These are phyloP conservation scores for Nineta flava DNA, from an alignment of 2,888 invertebrate genomes.

Conservation along the genomic window DNA sequence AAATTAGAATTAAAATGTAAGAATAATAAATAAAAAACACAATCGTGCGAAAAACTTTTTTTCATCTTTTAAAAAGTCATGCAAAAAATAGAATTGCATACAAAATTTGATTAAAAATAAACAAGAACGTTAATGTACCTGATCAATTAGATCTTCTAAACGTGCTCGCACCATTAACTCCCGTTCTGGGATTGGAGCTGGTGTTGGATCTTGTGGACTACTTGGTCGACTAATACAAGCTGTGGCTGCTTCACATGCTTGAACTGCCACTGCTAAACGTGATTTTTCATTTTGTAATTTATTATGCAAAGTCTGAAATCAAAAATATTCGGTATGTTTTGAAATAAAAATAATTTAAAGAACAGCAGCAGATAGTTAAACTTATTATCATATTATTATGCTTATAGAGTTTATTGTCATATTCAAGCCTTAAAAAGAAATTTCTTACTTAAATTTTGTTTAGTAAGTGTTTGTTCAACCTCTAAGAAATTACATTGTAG, in stretches of 20 bases:
- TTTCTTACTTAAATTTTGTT: no score
- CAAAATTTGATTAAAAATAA: no score
- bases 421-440: no score
- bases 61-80: slow-evolving; percentile 6
- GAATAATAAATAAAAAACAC: slow-evolving; percentile 7
- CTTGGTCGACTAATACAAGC: slow-evolving; percentile 82
- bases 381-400: no score
- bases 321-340: no score
- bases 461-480: no score
- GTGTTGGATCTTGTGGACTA: slow-evolving; percentile 73
- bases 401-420: no score
- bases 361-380: no score
- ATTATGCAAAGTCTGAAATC: slow-evolving; percentile 49
- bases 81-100: no score
- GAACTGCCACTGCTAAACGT: slow-evolving; percentile 70
- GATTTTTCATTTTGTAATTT: slow-evolving; percentile 81
- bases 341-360: no score
- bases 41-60: slow-evolving; percentile 8
- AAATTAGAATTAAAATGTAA: not conserved
- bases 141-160: slow-evolving; percentile 82
- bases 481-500: no score
- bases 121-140: slow-evolving; percentile 36
- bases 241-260: slow-evolving; percentile 85
- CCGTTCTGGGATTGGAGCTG: slow-evolving; percentile 68
- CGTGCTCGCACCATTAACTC: slow-evolving; percentile 73